These are phyloP conservation scores for Poeciliopsis turneri DNA, from an alignment of 2,797 vertebrate genomes.

Conservation along the genomic window DNA sequence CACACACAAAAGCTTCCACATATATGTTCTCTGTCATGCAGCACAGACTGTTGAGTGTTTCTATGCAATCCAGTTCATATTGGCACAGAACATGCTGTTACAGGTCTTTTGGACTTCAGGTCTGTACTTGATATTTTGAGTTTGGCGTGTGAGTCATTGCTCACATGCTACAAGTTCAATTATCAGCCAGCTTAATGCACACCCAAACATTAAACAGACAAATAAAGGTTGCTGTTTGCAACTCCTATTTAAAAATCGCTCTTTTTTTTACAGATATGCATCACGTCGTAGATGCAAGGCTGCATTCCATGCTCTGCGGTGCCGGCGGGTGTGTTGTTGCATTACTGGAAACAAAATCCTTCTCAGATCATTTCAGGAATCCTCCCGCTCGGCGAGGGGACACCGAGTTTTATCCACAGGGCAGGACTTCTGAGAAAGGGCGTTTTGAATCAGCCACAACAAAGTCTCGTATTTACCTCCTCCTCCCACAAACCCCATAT, in stretches of 20 bases:
- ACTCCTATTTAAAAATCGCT: not conserved
- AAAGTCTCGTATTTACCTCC: conserved; percentile 25
- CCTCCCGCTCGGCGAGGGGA: conserved; percentile 24
- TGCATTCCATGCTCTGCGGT: conserved; percentile 22
- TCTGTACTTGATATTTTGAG: not conserved
- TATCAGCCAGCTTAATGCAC: conserved; percentile 2
- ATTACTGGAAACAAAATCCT: conserved; percentile 58
- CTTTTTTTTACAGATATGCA: not conserved
- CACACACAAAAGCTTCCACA: conserved; percentile 1
- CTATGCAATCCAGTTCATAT: conserved; percentile 15
- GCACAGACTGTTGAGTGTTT: conserved; percentile 10
- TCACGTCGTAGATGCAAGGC: conserved; percentile 1
- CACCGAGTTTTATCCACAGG: conserved; percentile 35
- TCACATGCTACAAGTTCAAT: not conserved
- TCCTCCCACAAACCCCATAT: conserved; percentile 14
- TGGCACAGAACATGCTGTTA: conserved; percentile 22
- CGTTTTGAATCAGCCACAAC: conserved; percentile 50
- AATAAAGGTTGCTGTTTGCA: not conserved
- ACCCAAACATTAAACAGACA: not conserved
- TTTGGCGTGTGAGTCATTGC: not conserved
- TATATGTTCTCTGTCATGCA: conserved; percentile 30
- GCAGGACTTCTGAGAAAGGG: conserved; percentile 72
- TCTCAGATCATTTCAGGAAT: conserved; percentile 48
- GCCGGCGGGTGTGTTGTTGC: conserved; percentile 17
- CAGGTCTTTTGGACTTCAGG: conserved; percentile 9